Base-by-base conservation (phyloP, 2,113 vertebrate species). In the Amphiprion percula region DNA sequence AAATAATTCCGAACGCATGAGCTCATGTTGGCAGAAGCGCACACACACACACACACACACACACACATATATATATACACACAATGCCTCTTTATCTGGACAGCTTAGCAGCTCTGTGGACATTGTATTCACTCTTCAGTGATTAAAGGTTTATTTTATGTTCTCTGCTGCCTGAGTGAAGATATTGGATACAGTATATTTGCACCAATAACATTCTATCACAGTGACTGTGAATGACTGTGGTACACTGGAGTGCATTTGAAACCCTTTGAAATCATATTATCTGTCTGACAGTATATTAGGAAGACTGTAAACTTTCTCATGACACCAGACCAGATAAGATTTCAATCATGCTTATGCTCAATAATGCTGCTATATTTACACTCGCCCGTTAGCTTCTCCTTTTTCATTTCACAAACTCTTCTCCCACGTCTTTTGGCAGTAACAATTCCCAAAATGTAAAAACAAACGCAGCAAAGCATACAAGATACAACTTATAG, bases 121-220 rank as follows among this genome's bases (percentile, higher is more conserved):
- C 55, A 33, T 17, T 55, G 26, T 75, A 70, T 85, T 79, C 68
- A 49, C 56, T 77, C 69, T 58, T 63, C 24, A 46, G 46, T 63
- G 69, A 71, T 77, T 82, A 82, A 82, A 85, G 63, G 74, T 84
- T 71, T 83, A 77, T 87, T 87, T 84, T 41, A 82, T 79, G 66
- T 62, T 84, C 75, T 71, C 66, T 53, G 63, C 60, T 58, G 72
- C 54, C 83, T 16, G 39, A 28, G 61, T 62, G 59, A 58, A 75
- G 71, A 69, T 71, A 81, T 58, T 65, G 74, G 75, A 65, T 54
- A 50, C 66, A 69, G 62, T 77, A 58, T 67, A 71, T 79, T 82
- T 54, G 53, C 37, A 62, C 62, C 68, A 83, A 62, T 59, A 85
- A 63, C 54, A 46, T 66, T 59, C 53, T 21, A 49, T 76, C 79